Percentiles rank a stretch among this genome's conserved stretches.
phyloP scores from a whole-genome alignment of 2,888 invertebrate species.

The Plusia festucae region DNA sequence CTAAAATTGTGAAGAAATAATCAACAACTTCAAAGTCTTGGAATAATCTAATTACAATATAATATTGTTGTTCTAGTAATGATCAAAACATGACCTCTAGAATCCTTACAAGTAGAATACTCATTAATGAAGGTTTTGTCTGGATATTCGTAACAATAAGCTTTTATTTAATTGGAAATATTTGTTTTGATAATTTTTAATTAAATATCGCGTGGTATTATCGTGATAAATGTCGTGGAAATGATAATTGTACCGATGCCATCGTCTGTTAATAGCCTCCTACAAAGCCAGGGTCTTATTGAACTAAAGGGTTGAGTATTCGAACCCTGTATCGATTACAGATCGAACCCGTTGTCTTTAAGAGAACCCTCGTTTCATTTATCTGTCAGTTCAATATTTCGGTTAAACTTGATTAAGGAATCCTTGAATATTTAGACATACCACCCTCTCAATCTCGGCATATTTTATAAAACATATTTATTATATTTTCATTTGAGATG shows the following conservation, averaged over 20 bases:
- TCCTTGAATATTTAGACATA: slow-evolving; percentile 51
- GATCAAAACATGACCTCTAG: slow-evolving; percentile 20
- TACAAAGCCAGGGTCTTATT: slow-evolving; percentile 63
- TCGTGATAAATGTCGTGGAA: slow-evolving; percentile 50
- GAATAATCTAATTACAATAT: slow-evolving; percentile 7
- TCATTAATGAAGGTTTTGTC: slow-evolving; percentile 27
- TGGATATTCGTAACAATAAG: slow-evolving; percentile 13
- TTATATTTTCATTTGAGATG: slow-evolving; percentile 17
- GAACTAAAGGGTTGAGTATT: slow-evolving; percentile 66
- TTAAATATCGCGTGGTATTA: slow-evolving; percentile 37
- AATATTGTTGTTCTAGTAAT: slow-evolving; percentile 28
- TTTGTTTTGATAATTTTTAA: slow-evolving; percentile 21
- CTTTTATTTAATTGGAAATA: slow-evolving; percentile 19
- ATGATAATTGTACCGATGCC: slow-evolving; percentile 60
- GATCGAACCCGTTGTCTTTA: slow-evolving; percentile 67
- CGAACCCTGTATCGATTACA: slow-evolving; percentile 68
- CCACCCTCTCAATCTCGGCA: slow-evolving; percentile 30
- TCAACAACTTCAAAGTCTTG: not conserved
- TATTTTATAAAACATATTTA: slow-evolving; percentile 40
- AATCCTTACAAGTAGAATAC: not conserved
- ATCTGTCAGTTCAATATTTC: slow-evolving; percentile 71
- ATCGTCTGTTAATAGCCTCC: slow-evolving; percentile 60
- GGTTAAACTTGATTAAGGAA: slow-evolving; percentile 65
- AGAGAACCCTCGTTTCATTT: slow-evolving; percentile 72
- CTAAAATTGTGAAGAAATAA: not conserved